These are phyloP conservation scores for Andricus curvator DNA, from an alignment of 2,888 invertebrate genomes.

Conservation along the genomic window DNA sequence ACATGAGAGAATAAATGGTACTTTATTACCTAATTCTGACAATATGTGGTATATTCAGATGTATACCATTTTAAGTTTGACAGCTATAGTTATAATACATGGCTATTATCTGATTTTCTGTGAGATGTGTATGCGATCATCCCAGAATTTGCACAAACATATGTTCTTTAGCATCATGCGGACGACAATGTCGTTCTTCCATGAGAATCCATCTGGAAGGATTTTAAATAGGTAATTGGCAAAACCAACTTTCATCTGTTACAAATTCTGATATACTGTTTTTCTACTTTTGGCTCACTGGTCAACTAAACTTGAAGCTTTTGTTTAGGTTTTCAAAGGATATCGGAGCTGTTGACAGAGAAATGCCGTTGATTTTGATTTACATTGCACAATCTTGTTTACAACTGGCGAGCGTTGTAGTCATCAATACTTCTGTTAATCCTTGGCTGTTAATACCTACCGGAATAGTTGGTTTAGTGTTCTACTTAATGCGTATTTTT, in stretches of 20 bases:
- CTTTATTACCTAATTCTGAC: slow-evolving; percentile 49
- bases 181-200: slow-evolving; percentile 93
- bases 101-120: slow-evolving; percentile 80
- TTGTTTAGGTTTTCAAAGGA: slow-evolving; percentile 91
- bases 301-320: neutral
- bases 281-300: too few relatives aligned
- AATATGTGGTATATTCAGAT: slow-evolving; percentile 79
- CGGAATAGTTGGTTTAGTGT: slow-evolving; percentile 83
- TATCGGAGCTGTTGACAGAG: slow-evolving; percentile 85
- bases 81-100: slow-evolving; percentile 75
- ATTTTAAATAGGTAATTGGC: slow-evolving; percentile 50
- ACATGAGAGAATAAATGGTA: slow-evolving; percentile 65
- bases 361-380: slow-evolving; percentile 82
- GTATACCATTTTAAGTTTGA: slow-evolving; percentile 78
- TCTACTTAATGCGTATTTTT: slow-evolving; percentile 86
- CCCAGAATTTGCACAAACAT: slow-evolving; percentile 84
- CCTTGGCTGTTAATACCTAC: slow-evolving; percentile 86
- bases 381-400: slow-evolving; percentile 85
- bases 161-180: slow-evolving; percentile 91
- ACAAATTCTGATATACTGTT: too few relatives aligned
- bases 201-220: slow-evolving; percentile 87
- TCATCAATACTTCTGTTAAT: slow-evolving; percentile 76
- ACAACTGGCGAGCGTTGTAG: slow-evolving; percentile 83
- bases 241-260: neutral
- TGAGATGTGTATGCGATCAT: slow-evolving; percentile 87